Evolutionary conservation across 1,140 invertebrate species (phyloP), one percentile per base, ranked within the genome.

Genomic region (Dinoponera quadriceps): DNA sequence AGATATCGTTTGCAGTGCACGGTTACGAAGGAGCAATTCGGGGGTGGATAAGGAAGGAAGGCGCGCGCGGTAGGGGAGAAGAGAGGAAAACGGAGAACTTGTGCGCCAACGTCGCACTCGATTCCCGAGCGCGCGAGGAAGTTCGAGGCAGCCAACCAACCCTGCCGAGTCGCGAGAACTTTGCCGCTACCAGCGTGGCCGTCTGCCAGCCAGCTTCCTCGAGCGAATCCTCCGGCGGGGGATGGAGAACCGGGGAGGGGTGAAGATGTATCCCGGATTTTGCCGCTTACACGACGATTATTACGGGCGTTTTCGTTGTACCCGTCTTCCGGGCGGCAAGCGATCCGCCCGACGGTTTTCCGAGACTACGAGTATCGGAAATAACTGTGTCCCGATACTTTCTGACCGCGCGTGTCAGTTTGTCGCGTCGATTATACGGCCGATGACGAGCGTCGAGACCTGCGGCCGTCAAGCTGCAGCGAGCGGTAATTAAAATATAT

Each of bases 131-230:
- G 66, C 73, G 72, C 77, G 57, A 66, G 69, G 78, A 87, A 87
- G 82, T 82, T 87, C 75, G 85, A 63, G 73, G 80, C 74, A 78
- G n/a, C 55, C 25, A 57, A 38, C 80, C 72, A 73, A 85, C 66
- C 72, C 81, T 83, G 57, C 78, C 38, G 88, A 90, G 91, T 86
- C 86, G 90, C 85, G 89, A 88, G 86, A 91, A 92, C 84, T 92
- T 92, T 90, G 90, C 90, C 85, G 75, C 85, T 87, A 82, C 81
- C 11, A 81, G 75, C 83, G 80, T 90, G 90, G 90, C 90, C 85
- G 66, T 62, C 75, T 85, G 89, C 91, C 90, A 89, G 74, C 48
- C 51, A 74, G 44, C 66, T 87, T 83, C 72, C 85, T 83, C 85
- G 54, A 62, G 59, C 72, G 66, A 83, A 72, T 86, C 85, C 66